A percentile compares a stretch with the other conserved stretches of the same genome.
These are phyloP conservation scores for Aldrovandia affinis DNA, from an alignment of 2,797 vertebrate species.

Conservation along the genomic window DNA sequence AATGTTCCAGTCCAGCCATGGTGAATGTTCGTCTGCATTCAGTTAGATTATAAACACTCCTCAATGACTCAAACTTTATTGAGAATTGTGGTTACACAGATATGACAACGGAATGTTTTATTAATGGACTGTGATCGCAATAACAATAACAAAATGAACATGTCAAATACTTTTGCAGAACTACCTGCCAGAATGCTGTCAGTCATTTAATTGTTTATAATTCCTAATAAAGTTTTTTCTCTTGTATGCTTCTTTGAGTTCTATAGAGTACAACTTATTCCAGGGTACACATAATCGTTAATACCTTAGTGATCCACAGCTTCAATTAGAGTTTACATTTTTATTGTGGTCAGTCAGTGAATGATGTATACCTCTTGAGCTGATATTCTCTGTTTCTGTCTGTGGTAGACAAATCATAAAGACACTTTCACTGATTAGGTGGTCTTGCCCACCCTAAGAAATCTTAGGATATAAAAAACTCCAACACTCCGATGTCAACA, in stretches of 20 bases:
- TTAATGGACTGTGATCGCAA: constrained; percentile 27
- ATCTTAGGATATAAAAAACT: background rate
- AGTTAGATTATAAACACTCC: constrained; percentile 47
- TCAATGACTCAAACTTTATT: constrained; percentile 52
- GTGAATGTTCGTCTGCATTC: constrained; percentile 42
- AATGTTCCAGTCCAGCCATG: background rate
- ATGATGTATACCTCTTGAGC: background rate
- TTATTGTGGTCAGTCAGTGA: background rate
- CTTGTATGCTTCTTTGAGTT: constrained; percentile 1
- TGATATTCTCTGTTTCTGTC: background rate
- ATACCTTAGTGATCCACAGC: background rate
- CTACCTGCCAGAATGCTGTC: constrained; percentile 60
- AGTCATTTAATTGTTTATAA: constrained; percentile 41
- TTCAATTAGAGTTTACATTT: background rate
- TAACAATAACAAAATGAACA: constrained; percentile 25
- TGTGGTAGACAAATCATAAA: too few species aligned
- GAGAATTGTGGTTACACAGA: constrained; percentile 51
- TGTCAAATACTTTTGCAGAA: constrained; percentile 47
- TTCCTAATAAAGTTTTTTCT: constrained; percentile 59
- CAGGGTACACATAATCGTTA: background rate
- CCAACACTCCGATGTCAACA: background rate
- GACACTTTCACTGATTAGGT: background rate
- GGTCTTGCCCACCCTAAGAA: background rate
- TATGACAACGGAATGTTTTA: constrained; percentile 45
- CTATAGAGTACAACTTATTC: background rate